Conservation (phyloP, 2,113 vertebrate species). For the Ceyx margarethae region DNA sequence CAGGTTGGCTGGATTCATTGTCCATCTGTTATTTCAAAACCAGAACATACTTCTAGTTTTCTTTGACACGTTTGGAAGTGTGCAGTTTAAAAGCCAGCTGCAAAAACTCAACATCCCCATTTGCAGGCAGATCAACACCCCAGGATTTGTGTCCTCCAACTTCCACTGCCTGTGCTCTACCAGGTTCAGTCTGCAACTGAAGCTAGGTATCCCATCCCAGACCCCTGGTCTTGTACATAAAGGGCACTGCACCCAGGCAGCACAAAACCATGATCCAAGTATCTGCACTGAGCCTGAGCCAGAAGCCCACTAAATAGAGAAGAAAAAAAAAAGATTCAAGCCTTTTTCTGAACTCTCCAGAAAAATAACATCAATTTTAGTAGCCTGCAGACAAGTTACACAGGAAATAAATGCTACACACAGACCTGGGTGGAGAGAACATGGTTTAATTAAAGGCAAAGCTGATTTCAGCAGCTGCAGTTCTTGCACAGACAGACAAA, state of each 20-base stretch:
- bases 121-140: neutral
- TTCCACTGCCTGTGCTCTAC: neutral
- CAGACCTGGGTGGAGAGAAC: conserved; percentile 82
- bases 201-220: neutral
- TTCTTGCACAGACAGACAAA: conserved; percentile 84
- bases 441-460: conserved; percentile 91
- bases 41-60: neutral
- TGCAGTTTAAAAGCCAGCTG: neutral
- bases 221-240: neutral
- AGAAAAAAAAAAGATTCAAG: neutral
- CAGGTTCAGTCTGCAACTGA: neutral
- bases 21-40: neutral
- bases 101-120: neutral
- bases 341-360: neutral
- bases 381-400: neutral
- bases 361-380: neutral
- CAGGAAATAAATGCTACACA: conserved; percentile 49
- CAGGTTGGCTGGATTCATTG: neutral
- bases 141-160: neutral
- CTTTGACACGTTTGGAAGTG: neutral
- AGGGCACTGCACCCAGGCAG: neutral
- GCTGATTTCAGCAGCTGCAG: conserved; percentile 88
- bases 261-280: neutral
- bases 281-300: neutral
- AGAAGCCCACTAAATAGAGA: neutral